Conservation (phyloP, 1,140 invertebrate genomes). For the Tetragonula clypearis region DNA sequence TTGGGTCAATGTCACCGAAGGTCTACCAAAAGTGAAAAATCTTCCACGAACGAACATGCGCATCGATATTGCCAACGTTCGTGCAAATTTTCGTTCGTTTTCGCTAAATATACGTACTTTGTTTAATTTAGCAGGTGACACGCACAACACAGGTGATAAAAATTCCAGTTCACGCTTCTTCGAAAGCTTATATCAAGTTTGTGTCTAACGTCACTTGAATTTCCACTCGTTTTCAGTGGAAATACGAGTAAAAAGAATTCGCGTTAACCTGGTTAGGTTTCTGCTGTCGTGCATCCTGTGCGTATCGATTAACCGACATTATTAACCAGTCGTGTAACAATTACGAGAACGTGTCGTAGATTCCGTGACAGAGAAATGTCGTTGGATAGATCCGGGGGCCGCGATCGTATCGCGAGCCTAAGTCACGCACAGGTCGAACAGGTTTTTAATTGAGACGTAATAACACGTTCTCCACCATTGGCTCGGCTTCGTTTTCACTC, state of each 20-base stretch:
- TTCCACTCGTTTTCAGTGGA: too few relatives aligned
- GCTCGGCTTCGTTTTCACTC: not conserved
- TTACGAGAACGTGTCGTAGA: constrained; percentile 25
- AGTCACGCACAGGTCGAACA: constrained; percentile 17
- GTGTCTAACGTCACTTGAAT: too few relatives aligned
- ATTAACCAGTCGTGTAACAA: constrained; percentile 36
- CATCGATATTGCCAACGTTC: too few relatives aligned
- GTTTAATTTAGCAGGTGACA: too few relatives aligned
- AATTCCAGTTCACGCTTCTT: not conserved
- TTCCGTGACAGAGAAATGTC: constrained; percentile 29
- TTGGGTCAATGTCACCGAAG: not conserved
- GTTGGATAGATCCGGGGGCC: not conserved
- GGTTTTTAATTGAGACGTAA: constrained; percentile 13
- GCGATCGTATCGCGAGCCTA: constrained; percentile 26
- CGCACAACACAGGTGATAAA: too few relatives aligned
- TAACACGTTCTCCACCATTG: not conserved
- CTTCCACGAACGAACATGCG: too few relatives aligned
- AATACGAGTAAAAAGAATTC: not conserved
- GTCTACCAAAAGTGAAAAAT: not conserved
- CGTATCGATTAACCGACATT: constrained; percentile 29
- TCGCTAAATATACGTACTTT: too few relatives aligned
- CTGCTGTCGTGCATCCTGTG: not conserved
- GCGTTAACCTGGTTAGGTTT: not conserved
- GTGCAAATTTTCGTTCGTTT: too few relatives aligned
- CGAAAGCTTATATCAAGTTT: not conserved